A percentile compares a stretch with the other conserved stretches of the same genome.
Conservation (phyloP, 2,888 invertebrate genomes). For the Xylota sylvarum region DNA sequence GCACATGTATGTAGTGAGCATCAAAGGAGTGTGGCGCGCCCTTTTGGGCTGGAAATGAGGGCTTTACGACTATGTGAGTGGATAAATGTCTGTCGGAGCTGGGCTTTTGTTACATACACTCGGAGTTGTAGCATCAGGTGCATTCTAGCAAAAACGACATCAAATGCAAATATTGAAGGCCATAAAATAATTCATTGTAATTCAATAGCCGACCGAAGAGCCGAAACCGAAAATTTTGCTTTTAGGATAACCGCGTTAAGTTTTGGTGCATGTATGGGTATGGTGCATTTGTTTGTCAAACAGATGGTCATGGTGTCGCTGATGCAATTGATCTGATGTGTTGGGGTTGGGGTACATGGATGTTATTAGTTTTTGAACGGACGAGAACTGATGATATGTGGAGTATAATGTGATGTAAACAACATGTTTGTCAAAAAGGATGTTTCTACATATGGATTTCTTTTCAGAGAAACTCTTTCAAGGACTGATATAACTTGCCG, state of each 20-base stretch:
- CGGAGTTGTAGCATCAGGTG: slow-evolving; percentile 58
- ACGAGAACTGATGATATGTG: too few relatives aligned
- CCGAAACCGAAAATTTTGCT: slow-evolving; percentile 31
- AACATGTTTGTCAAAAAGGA: too few relatives aligned
- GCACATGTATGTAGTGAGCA: neutral
- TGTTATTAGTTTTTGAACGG: slow-evolving; percentile 18
- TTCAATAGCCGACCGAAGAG: slow-evolving; percentile 43
- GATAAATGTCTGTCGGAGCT: slow-evolving; percentile 46
- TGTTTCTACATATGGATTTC: too few relatives aligned
- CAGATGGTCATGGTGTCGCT: neutral
- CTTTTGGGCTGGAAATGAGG: slow-evolving; percentile 17
- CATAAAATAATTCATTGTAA: slow-evolving; percentile 71
- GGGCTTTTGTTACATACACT: neutral
- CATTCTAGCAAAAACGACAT: slow-evolving; percentile 40
- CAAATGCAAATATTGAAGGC: slow-evolving; percentile 63
- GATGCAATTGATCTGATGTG: slow-evolving; percentile 7
- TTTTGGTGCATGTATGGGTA: neutral
- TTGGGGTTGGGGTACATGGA: neutral
- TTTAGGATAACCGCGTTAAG: slow-evolving; percentile 23
- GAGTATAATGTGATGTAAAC: too few relatives aligned
- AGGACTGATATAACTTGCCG: too few relatives aligned
- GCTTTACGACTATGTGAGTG: slow-evolving; percentile 37
- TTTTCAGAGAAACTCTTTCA: too few relatives aligned
- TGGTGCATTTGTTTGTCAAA: slow-evolving; percentile 17
- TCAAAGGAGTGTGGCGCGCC: neutral